Conservation (phyloP, 2,888 invertebrate genomes). For the Drymonia ruficornis region DNA sequence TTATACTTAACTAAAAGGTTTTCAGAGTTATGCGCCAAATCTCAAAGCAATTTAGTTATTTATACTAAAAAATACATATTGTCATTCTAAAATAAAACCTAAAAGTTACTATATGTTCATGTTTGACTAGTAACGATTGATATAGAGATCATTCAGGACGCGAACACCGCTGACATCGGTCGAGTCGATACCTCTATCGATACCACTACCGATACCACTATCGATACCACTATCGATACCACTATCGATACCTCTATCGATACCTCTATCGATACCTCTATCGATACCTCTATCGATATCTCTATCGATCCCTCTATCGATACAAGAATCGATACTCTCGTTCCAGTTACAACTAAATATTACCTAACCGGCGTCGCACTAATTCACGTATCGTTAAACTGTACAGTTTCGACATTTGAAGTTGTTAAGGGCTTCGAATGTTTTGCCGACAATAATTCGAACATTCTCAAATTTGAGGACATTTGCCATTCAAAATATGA, state of each 20-base stretch:
- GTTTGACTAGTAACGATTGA: constrained; percentile 79
- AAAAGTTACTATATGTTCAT: constrained; percentile 60
- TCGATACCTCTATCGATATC: constrained; percentile 13
- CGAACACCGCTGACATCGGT: constrained; percentile 11
- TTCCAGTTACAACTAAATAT: constrained; percentile 40
- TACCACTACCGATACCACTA: constrained; percentile 26
- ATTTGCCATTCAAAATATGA: too few species aligned
- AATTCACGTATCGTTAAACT: constrained; percentile 35
- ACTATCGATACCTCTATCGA: constrained; percentile 24
- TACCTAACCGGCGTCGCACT: constrained; percentile 36
- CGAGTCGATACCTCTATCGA: constrained; percentile 14
- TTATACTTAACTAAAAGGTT: background rate
- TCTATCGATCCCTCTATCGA: constrained; percentile 23
- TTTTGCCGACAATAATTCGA: constrained; percentile 4
- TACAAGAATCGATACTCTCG: constrained; percentile 15
- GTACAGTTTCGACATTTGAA: constrained; percentile 33
- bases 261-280: constrained; percentile 21
- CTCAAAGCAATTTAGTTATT: constrained; percentile 42
- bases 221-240: constrained; percentile 22
- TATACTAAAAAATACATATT: constrained; percentile 50
- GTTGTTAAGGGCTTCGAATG: constrained; percentile 26
- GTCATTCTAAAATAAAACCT: constrained; percentile 52
- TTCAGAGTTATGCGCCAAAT: constrained; percentile 19
- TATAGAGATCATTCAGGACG: constrained; percentile 66
- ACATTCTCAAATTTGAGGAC: too few species aligned